Conservation (phyloP, 2,113 vertebrate species). For the Ciconia boyciana region DNA sequence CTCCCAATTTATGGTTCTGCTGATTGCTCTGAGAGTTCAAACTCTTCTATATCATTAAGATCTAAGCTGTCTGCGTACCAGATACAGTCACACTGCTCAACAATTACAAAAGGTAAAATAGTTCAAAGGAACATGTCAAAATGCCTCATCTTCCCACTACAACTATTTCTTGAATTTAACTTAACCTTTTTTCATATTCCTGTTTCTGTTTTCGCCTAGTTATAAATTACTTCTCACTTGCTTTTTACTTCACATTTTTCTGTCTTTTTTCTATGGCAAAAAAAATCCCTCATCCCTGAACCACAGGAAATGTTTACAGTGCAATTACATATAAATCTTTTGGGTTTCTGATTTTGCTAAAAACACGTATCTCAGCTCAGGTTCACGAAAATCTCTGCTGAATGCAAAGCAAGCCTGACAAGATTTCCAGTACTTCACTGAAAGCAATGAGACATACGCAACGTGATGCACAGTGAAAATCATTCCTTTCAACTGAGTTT, state of each 20-base stretch:
- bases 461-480: neutral
- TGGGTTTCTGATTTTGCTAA: neutral
- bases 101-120: neutral
- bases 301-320: neutral
- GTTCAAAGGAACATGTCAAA: neutral
- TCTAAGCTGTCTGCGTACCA: neutral
- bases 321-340: neutral
- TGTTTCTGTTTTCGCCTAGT: neutral
- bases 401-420: neutral
- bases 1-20: neutral
- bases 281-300: neutral
- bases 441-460: neutral
- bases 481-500: neutral
- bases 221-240: neutral
- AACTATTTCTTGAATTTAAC: neutral
- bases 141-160: neutral
- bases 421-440: neutral
- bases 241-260: neutral
- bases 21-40: neutral
- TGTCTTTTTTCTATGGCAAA: neutral
- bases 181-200: neutral
- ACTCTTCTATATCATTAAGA: neutral
- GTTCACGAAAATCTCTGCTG: neutral
- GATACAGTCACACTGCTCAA: neutral
- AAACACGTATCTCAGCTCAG: neutral